Percentiles rank a stretch among this genome's conserved stretches.
Conservation (phyloP, 2,797 vertebrate genomes). For the Gorsachius magnificus region DNA sequence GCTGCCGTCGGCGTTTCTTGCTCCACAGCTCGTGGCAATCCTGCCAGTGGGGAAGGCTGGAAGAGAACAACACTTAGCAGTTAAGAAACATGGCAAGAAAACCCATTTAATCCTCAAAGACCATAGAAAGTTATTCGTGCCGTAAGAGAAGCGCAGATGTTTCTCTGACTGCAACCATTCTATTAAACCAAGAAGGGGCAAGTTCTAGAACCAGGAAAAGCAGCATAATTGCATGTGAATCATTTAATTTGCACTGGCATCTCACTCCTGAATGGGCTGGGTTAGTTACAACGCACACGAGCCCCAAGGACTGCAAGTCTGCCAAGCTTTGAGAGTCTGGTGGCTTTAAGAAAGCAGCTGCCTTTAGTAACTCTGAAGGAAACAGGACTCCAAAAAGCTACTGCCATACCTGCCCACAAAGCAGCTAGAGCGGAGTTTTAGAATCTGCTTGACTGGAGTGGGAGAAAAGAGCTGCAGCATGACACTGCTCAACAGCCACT, state of each 20-base stretch:
- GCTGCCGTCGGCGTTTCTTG: slow-evolving; percentile 93
- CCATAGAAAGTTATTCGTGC: not conserved
- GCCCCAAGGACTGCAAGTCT: accelerated
- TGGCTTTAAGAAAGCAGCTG: not conserved
- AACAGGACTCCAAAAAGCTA: not conserved
- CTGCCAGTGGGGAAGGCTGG: slow-evolving; percentile 94
- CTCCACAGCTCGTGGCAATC: slow-evolving; percentile 99
- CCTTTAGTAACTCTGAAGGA: not conserved
- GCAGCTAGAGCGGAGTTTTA: not conserved
- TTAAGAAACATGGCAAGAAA: not conserved
- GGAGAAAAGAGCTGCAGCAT: not conserved
- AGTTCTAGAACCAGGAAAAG: not conserved
- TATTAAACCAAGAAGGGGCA: not conserved
- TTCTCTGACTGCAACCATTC: not conserved
- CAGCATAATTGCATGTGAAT: accelerated
- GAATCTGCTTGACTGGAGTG: accelerated
- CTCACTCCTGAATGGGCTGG: not conserved
- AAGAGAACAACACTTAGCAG: slow-evolving; percentile 24
- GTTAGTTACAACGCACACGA: not conserved
- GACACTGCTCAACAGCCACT: not conserved
- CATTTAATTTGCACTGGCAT: not conserved
- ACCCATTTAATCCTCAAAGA: not conserved
- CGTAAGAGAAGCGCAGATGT: accelerated
- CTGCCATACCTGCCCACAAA: not conserved
- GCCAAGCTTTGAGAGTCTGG: not conserved